A percentile compares a stretch with the other conserved stretches of the same genome.
These are phyloP conservation scores for Rhopalosiphum padi DNA, from an alignment of 1,140 invertebrate species.

Conservation along the genomic window DNA sequence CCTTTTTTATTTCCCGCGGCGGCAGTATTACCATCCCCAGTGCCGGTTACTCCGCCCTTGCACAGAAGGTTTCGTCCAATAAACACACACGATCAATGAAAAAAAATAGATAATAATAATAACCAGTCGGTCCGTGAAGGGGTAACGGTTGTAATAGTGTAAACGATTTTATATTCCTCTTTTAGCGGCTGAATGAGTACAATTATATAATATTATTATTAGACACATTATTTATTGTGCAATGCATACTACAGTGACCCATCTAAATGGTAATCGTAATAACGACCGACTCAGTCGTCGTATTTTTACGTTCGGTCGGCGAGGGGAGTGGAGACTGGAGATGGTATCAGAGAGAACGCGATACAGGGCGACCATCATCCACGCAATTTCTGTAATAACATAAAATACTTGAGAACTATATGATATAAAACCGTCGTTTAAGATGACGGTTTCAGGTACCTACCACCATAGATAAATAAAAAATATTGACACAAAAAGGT, in stretches of 20 bases:
- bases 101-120: background rate
- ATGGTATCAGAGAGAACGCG: background rate
- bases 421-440: background rate
- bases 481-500: background rate
- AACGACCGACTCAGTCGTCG: background rate
- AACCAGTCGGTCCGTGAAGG: background rate
- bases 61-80: background rate
- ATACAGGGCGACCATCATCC: background rate
- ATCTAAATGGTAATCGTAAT: background rate
- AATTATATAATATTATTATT: slow-evolving; percentile 2
- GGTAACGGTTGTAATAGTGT: background rate
- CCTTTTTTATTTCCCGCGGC: background rate
- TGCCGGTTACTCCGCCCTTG: slow-evolving; percentile 21
- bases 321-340: background rate
- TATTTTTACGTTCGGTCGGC: background rate
- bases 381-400: background rate
- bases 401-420: background rate
- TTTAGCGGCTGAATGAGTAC: background rate
- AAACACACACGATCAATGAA: background rate
- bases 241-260: background rate
- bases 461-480: background rate
- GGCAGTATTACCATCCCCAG: background rate
- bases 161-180: background rate
- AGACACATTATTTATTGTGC: background rate
- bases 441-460: background rate